phyloP scores from a whole-genome alignment of 2,797 vertebrate species.

The Poecilia wingei region DNA sequence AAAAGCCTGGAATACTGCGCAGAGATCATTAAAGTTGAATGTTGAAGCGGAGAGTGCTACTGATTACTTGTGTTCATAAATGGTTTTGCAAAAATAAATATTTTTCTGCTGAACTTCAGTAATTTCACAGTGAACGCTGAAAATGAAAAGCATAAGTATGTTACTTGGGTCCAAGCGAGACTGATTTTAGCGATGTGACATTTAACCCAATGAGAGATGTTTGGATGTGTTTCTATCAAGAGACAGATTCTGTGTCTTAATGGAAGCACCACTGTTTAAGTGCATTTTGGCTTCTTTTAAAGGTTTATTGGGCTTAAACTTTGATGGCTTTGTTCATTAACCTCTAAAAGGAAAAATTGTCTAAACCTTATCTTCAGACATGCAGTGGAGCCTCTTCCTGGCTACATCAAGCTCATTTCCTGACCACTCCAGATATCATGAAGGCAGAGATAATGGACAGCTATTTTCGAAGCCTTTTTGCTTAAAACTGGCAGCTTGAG shows the following conservation, averaged over 20 bases:
- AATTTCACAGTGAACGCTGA: not conserved
- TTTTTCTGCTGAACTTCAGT: not conserved
- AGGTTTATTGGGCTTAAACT: not conserved
- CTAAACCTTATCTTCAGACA: not conserved
- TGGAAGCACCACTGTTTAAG: not conserved
- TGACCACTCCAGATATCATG: not conserved
- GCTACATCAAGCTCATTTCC: not conserved
- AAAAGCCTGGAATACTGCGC: conserved; percentile 28
- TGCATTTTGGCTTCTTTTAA: not conserved
- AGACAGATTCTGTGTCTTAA: not conserved
- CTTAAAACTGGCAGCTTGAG: not conserved
- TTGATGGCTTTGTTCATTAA: not conserved
- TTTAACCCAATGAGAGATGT: not conserved
- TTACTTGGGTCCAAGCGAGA: not conserved
- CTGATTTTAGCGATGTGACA: not conserved
- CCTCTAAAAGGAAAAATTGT: not conserved
- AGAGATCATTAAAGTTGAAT: conserved; percentile 14
- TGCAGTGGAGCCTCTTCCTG: not conserved
- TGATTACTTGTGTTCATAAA: conserved; percentile 20
- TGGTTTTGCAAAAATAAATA: too few relatives aligned
- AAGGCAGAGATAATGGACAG: not conserved
- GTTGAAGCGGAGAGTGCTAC: conserved; percentile 32
- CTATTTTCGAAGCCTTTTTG: not conserved
- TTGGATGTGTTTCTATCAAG: not conserved
- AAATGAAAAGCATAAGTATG: not conserved